phyloP scores from a whole-genome alignment of 2,113 vertebrate genomes.

The Carettochelys insculpta region DNA sequence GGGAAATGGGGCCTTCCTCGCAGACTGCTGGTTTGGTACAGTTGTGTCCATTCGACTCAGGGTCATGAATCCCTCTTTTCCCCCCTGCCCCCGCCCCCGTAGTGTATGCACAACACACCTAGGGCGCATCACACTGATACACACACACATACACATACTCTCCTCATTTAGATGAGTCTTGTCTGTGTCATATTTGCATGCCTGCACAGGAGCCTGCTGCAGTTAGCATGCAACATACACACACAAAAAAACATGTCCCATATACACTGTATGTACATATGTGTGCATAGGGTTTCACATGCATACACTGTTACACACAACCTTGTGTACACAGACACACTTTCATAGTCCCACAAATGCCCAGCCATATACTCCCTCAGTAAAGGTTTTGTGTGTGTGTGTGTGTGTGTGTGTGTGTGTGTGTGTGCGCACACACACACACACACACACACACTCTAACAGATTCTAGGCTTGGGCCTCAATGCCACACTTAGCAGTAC shows the following conservation, averaged over 20 bases:
- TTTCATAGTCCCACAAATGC: not conserved
- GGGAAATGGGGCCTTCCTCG: not conserved
- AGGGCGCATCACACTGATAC: accelerated
- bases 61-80: too few relatives aligned
- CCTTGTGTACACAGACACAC: not conserved
- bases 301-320: not conserved
- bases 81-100: not conserved
- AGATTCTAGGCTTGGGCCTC: too few relatives aligned
- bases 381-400: too few relatives aligned
- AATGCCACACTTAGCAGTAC: too few relatives aligned
- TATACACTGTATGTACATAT: not conserved
- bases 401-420: too few relatives aligned
- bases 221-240: not conserved
- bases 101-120: not conserved
- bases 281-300: not conserved
- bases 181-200: not conserved
- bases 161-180: not conserved
- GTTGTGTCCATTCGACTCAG: not conserved
- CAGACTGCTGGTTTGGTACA: not conserved
- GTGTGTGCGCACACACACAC: too few relatives aligned
- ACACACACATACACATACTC: not conserved
- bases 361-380: not conserved
- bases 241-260: not conserved
- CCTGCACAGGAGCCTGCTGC: too few relatives aligned
- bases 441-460: too few relatives aligned